Percentiles rank a stretch among this genome's conserved stretches.
These are phyloP conservation scores for Falco biarmicus DNA, from an alignment of 2,797 vertebrate genomes.

Conservation along the genomic window DNA sequence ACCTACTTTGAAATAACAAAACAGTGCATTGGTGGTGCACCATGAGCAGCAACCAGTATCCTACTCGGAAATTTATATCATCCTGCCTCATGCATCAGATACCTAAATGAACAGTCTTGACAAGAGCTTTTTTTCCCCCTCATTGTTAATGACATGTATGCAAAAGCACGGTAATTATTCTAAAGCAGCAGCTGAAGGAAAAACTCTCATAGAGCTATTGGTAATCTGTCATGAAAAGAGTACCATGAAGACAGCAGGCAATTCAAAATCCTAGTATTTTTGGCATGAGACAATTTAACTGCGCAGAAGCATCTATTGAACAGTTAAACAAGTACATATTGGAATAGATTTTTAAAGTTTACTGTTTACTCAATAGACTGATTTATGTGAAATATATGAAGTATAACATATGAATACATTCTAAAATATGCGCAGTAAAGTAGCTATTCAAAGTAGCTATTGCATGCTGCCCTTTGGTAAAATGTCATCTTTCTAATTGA, in stretches of 20 bases:
- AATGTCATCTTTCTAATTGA: neutral
- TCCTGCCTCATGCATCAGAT: neutral
- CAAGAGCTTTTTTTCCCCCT: neutral
- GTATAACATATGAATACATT: neutral
- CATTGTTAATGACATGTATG: constrained; percentile 10
- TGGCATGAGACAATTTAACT: constrained; percentile 23
- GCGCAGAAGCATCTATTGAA: constrained; percentile 5
- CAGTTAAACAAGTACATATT: neutral
- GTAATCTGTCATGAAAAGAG: neutral
- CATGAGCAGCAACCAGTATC: neutral
- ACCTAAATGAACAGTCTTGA: neutral
- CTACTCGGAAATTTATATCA: neutral
- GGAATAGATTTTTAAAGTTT: neutral
- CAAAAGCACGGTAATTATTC: constrained; percentile 22
- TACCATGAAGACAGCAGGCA: constrained; percentile 3
- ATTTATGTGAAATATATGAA: constrained; percentile 16
- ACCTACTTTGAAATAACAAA: neutral
- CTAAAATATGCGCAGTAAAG: neutral
- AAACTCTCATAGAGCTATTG: neutral
- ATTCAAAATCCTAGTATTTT: constrained; percentile 42
- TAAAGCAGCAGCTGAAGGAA: constrained; percentile 17
- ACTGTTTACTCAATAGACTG: neutral
- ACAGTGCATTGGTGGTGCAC: neutral
- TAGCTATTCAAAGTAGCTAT: neutral
- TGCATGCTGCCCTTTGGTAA: neutral